These are phyloP conservation scores for Pogonomyrmex californicus DNA, from an alignment of 1,140 invertebrate genomes.

Conservation along the genomic window DNA sequence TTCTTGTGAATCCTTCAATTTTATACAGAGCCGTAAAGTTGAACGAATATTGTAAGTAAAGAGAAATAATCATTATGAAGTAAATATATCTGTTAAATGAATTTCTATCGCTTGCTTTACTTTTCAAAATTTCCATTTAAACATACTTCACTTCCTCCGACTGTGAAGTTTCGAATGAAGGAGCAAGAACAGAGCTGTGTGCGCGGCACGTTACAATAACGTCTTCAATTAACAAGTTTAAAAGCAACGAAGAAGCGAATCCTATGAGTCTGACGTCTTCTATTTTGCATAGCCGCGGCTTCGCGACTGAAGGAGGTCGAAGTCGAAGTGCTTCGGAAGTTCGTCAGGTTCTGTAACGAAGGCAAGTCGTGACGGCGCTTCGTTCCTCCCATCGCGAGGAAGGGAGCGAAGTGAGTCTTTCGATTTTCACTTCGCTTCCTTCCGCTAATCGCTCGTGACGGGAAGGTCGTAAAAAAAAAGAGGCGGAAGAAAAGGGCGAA, in stretches of 20 bases:
- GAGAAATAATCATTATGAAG: constrained; percentile 15
- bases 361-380: constrained; percentile 28
- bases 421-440: constrained; percentile 81
- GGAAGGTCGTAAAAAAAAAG: constrained; percentile 81
- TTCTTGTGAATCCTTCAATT: background rate
- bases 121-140: constrained; percentile 42
- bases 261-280: constrained; percentile 51
- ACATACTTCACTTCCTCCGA: constrained; percentile 13
- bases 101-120: background rate
- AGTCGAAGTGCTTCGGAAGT: constrained; percentile 59
- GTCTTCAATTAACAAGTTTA: constrained; percentile 60
- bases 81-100: constrained; percentile 18
- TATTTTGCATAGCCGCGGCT: constrained; percentile 52
- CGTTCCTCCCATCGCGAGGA: background rate
- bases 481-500: too few relatives aligned
- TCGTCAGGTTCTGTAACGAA: constrained; percentile 46
- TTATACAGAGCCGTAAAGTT: background rate
- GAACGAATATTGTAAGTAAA: background rate
- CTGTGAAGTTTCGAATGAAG: constrained; percentile 48
- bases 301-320: constrained; percentile 49
- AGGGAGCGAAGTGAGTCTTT: constrained; percentile 56
- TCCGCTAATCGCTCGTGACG: constrained; percentile 83
- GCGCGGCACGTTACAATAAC: constrained; percentile 53
- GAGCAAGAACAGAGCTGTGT: constrained; percentile 8
- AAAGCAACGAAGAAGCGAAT: constrained; percentile 53